A percentile compares a stretch with the other conserved stretches of the same genome.
These are phyloP conservation scores for Strix uralensis DNA, from an alignment of 2,113 vertebrate species.

Conservation along the genomic window DNA sequence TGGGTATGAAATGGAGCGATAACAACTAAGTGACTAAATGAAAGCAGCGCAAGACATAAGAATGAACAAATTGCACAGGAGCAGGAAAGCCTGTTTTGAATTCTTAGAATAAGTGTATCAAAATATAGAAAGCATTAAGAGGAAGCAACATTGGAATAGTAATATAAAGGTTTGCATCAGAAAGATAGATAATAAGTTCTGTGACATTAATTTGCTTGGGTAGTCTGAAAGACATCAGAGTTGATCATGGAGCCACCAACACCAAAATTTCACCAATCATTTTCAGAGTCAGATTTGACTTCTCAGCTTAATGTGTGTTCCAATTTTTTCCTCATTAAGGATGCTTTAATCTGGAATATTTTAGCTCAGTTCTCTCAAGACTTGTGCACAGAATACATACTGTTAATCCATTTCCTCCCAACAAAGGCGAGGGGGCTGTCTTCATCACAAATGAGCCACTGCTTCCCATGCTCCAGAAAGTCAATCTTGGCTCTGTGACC, in stretches of 20 bases:
- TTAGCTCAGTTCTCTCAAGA: background rate
- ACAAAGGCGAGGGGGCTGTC: background rate
- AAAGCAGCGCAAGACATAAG: background rate
- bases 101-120: background rate
- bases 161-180: background rate
- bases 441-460: background rate
- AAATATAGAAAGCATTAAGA: background rate
- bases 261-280: background rate
- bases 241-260: background rate
- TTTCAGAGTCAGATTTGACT: background rate
- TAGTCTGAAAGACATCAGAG: background rate
- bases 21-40: background rate
- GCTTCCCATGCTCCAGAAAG: conserved; percentile 21
- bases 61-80: background rate
- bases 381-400: background rate
- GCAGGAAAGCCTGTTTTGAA: background rate
- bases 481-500: conserved; percentile 10
- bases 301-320: background rate
- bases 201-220: background rate
- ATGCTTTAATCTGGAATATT: background rate
- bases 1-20: background rate
- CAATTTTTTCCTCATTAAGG: background rate
- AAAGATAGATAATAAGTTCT: background rate
- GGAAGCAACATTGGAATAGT: background rate
- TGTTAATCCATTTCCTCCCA: conserved; percentile 38